These are phyloP conservation scores for Rhinoraja longicauda DNA, from an alignment of 2,797 vertebrate species.

Conservation along the genomic window DNA sequence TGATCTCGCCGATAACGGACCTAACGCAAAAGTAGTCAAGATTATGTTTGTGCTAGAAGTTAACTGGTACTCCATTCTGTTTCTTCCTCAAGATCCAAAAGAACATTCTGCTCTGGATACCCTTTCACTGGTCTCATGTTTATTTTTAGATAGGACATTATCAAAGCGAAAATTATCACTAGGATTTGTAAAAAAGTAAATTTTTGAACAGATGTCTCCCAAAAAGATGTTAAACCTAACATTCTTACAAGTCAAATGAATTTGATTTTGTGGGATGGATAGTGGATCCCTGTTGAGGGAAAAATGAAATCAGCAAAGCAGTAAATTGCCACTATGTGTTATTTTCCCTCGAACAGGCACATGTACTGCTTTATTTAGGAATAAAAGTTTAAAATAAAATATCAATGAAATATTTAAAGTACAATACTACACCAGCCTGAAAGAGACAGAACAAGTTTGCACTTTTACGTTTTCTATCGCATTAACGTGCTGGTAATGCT, in stretches of 20 bases:
- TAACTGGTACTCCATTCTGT: background rate
- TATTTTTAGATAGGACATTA: background rate
- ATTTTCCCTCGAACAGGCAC: background rate
- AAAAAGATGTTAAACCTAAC: background rate
- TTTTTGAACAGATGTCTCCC: background rate
- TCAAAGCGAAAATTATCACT: background rate
- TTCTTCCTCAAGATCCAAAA: background rate
- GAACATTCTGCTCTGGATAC: background rate
- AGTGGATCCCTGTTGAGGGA: background rate
- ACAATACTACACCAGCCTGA: background rate
- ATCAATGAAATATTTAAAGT: background rate
- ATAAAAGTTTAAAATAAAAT: background rate
- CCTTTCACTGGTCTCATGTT: background rate
- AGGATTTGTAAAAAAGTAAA: background rate
- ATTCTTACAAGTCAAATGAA: background rate
- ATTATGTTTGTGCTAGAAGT: too few relatives aligned
- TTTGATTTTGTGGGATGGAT: background rate
- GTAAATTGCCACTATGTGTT: background rate
- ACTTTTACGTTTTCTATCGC: background rate
- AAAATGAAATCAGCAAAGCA: background rate
- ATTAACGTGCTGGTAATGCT: background rate
- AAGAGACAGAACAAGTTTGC: background rate
- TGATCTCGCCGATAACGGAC: conserved; percentile 90
- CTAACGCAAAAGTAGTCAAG: conserved; percentile 50
- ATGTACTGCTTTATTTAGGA: background rate